These are phyloP conservation scores for Dipus sagitta DNA, from an alignment of 2,797 vertebrate species.

Conservation along the genomic window DNA sequence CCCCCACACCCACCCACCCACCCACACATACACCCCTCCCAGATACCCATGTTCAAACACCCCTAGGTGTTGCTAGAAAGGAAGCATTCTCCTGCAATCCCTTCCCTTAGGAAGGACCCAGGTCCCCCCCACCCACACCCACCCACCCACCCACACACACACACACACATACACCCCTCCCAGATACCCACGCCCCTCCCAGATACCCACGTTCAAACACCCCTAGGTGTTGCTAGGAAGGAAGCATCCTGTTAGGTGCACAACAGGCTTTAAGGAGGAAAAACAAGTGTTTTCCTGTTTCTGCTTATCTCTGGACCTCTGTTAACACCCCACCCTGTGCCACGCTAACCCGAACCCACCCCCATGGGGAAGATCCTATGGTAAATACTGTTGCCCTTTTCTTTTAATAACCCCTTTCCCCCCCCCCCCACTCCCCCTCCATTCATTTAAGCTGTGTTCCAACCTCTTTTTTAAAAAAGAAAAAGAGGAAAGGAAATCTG, in stretches of 20 bases:
- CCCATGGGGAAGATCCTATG: slow-evolving; percentile 35
- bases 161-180: no score
- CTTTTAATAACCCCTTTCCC: neutral
- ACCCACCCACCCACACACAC: no score
- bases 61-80: slow-evolving; percentile 37
- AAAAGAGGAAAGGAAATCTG: neutral
- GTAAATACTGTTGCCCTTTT: neutral
- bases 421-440: no score
- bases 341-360: no score
- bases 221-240: slow-evolving; percentile 38
- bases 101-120: neutral
- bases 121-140: neutral
- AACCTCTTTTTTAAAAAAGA: neutral
- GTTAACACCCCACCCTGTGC: neutral
- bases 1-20: no score
- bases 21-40: no score
- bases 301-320: slow-evolving; percentile 5
- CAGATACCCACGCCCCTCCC: neutral
- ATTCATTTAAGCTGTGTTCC: neutral
- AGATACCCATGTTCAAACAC: neutral
- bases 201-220: neutral
- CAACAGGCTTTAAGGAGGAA: slow-evolving; percentile 46
- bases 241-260: slow-evolving; percentile 70
- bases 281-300: slow-evolving; percentile 72
- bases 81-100: slow-evolving; percentile 46